These are phyloP conservation scores for Drosophila santomea DNA, from an alignment of 1,140 invertebrate genomes.

Conservation along the genomic window DNA sequence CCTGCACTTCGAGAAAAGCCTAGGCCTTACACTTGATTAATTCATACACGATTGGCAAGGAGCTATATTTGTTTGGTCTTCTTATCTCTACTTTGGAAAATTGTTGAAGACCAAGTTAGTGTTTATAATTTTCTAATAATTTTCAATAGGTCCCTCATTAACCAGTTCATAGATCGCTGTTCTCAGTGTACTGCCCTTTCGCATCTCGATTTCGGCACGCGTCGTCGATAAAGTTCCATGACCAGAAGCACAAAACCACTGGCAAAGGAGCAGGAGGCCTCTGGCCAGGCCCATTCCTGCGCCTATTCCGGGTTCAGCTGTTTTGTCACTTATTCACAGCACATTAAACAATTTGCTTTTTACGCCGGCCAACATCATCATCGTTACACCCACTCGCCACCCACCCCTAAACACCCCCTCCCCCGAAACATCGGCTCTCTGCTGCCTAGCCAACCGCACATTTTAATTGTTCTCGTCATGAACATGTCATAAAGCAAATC, in stretches of 20 bases:
- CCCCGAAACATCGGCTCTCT: constrained; percentile 26
- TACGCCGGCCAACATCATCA: constrained; percentile 72
- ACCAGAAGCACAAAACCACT: constrained; percentile 43
- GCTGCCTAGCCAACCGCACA: constrained; percentile 80
- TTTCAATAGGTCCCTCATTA: too few relatives aligned
- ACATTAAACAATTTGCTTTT: constrained; percentile 83
- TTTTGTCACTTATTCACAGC: constrained; percentile 83
- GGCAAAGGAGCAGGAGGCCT: constrained; percentile 19
- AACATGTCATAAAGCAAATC: constrained; percentile 83
- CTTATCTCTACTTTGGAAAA: too few relatives aligned
- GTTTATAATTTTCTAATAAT: too few relatives aligned
- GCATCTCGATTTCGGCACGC: constrained; percentile 38
- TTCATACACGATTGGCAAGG: too few relatives aligned
- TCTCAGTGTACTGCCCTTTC: constrained; percentile 7
- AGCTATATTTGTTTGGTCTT: too few relatives aligned
- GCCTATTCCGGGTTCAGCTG: constrained; percentile 61
- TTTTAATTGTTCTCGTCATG: constrained; percentile 83
- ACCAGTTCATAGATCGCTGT: not conserved
- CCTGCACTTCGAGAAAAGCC: constrained; percentile 3
- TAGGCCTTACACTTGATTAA: not conserved
- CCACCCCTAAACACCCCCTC: not conserved
- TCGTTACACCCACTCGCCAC: constrained; percentile 13
- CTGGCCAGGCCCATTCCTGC: constrained; percentile 27
- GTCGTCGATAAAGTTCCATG: constrained; percentile 69
- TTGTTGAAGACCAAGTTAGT: too few relatives aligned